phyloP scores from a whole-genome alignment of 2,888 invertebrate species.

The Polydrusus cervinus region DNA sequence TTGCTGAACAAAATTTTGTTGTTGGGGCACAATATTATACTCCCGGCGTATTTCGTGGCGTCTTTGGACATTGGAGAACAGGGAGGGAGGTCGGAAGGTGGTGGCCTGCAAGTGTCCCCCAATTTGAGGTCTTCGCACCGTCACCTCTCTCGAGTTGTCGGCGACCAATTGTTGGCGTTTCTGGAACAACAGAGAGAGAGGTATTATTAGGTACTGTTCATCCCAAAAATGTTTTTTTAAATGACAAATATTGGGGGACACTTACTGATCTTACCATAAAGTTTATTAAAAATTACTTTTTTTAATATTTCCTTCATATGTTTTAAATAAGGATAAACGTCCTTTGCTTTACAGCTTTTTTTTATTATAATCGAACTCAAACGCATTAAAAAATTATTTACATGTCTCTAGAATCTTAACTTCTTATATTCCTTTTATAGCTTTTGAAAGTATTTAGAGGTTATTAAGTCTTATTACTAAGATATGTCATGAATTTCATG shows the following conservation, averaged over 20 bases:
- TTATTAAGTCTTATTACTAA: no score
- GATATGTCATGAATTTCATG: no score
- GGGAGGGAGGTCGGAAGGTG: slow-evolving; percentile 68
- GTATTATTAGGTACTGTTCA: slow-evolving; percentile 20
- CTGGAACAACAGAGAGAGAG: slow-evolving; percentile 65
- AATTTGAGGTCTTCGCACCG: slow-evolving; percentile 64
- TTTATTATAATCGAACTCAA: no score
- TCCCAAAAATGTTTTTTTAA: slow-evolving; percentile 18
- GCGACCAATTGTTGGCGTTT: slow-evolving; percentile 65
- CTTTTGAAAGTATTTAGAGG: no score
- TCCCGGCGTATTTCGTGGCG: slow-evolving; percentile 32
- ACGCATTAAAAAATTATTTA: no score
- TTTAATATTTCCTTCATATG: background rate
- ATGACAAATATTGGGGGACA: slow-evolving; percentile 36
- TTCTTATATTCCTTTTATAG: no score
- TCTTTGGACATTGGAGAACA: slow-evolving; percentile 40
- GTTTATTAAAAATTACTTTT: background rate
- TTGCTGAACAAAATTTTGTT: slow-evolving; percentile 45
- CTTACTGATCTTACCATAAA: slow-evolving; percentile 17
- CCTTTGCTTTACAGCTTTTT: background rate
- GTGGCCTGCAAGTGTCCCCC: slow-evolving; percentile 70
- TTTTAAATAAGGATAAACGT: no score
- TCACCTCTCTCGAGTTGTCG: slow-evolving; percentile 59
- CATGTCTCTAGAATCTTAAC: no score
- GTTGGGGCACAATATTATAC: slow-evolving; percentile 57